phyloP scores from a whole-genome alignment of 1,140 invertebrate species.

The silkworm (Bombyx mori) region ASM3026992v2 NC_085118.1:9588501-9589000 shows the following conservation, averaged over 20 bases:
- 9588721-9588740: constrained; percentile 40
- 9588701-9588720: constrained; percentile 21
- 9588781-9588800: constrained; percentile 2
- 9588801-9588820: not conserved
- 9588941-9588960: no score
- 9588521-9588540: no score
- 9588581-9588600: constrained; percentile 4
- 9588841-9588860: no score
- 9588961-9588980: no score
- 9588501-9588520: no score
- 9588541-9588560: no score
- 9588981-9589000: no score
- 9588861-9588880: no score
- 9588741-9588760: constrained; percentile 33
- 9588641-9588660: constrained; percentile 32
- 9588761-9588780: constrained; percentile 29
- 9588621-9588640: constrained; percentile 22
- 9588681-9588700: constrained; percentile 51
- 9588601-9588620: constrained; percentile 6
- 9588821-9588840: not conserved
- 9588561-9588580: constrained; percentile 2
- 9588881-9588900: no score
- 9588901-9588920: no score
- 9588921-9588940: no score
- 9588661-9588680: constrained; percentile 36